These are phyloP conservation scores for Myoxocephalus aenaeus DNA, from an alignment of 2,797 vertebrate genomes.

Conservation along the genomic window DNA sequence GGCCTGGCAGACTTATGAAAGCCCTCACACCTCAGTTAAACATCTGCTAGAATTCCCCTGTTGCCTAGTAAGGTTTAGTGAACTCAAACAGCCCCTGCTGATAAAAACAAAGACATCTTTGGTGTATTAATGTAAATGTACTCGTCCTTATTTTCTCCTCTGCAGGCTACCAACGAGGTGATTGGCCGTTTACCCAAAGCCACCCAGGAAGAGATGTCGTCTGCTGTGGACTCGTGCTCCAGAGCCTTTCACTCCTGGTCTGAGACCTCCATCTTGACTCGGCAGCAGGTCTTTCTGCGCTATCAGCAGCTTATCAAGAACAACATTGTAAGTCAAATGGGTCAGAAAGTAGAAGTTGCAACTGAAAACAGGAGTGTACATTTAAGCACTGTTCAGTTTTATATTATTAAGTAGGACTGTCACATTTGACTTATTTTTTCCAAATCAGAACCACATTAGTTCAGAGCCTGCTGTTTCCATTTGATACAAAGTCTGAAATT, in stretches of 20 bases:
- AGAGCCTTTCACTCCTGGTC: conserved; percentile 90
- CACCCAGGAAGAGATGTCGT: conserved; percentile 92
- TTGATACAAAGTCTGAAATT: neutral
- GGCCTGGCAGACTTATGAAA: conserved; percentile 9
- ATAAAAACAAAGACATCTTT: neutral
- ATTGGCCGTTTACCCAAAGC: conserved; percentile 91
- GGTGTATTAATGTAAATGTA: neutral
- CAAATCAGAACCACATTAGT: neutral
- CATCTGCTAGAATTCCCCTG: neutral
- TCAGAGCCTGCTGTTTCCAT: neutral
- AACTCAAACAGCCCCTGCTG: neutral
- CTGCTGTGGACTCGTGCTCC: conserved; percentile 91
- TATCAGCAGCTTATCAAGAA: conserved; percentile 98
- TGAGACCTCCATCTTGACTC: conserved; percentile 91
- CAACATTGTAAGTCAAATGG: conserved; percentile 90
- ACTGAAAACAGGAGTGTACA: neutral
- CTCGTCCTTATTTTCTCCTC: neutral
- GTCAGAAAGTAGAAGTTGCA: conserved; percentile 16
- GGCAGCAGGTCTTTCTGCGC: conserved; percentile 94
- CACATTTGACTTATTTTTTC: neutral
- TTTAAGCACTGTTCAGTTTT: neutral
- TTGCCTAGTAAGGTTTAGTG: neutral
- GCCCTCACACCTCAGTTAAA: conserved; percentile 1
- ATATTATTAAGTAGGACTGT: neutral
- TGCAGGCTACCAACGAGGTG: conserved; percentile 94